Conservation (phyloP, 2,888 invertebrate genomes). For the Synergus gifuensis region DNA sequence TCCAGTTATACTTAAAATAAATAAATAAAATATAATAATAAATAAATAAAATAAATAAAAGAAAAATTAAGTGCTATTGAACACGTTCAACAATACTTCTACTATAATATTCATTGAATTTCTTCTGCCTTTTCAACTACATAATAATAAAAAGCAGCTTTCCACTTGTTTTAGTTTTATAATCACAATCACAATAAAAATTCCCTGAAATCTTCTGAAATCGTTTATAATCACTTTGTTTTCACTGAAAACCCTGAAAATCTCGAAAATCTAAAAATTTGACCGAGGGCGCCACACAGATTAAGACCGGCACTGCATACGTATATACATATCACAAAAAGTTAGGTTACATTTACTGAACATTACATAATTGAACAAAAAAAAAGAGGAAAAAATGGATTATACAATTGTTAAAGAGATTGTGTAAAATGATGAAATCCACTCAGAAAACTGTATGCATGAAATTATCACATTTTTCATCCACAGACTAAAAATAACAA, state of each 20-base stretch:
- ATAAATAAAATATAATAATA: not conserved
- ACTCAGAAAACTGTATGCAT: not conserved
- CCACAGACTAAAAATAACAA: not conserved
- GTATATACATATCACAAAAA: not conserved
- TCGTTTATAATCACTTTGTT: too few species aligned
- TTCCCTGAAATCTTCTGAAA: too few species aligned
- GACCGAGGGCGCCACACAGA: not conserved
- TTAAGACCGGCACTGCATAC: not conserved
- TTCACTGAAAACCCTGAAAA: too few species aligned
- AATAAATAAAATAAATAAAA: not conserved
- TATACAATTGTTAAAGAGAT: not conserved
- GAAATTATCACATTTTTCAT: not conserved
- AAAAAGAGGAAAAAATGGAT: not conserved
- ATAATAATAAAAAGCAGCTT: too few species aligned
- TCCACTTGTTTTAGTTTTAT: too few species aligned
- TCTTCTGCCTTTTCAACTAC: too few species aligned
- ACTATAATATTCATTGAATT: too few species aligned
- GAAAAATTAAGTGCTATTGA: not conserved
- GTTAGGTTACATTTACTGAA: slow-evolving; percentile 24
- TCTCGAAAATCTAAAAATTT: too few species aligned
- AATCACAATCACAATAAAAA: too few species aligned
- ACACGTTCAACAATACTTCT: too few species aligned
- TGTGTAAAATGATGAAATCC: not conserved
- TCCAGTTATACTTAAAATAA: too few species aligned
- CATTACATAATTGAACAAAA: not conserved